Conservation (phyloP, 1,140 invertebrate species). For the Laodelphax striatellus region DNA sequence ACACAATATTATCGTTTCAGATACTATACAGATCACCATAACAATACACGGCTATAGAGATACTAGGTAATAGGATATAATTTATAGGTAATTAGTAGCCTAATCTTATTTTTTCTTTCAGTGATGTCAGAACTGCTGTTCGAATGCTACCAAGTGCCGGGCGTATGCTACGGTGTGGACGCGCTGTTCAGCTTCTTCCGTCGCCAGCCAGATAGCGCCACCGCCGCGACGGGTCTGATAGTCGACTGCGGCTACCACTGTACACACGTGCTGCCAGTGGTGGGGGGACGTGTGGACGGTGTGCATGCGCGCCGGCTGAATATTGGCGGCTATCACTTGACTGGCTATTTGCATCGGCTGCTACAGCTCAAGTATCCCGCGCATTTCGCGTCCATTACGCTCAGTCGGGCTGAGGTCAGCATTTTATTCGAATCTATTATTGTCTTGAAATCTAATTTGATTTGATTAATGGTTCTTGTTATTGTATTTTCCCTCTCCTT, state of each 20-base stretch:
- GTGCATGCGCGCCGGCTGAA: slow-evolving; percentile 68
- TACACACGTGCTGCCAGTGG: slow-evolving; percentile 72
- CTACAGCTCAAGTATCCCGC: slow-evolving; percentile 89
- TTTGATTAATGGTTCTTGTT: too few species aligned
- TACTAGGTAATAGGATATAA: too few species aligned
- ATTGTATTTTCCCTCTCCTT: too few species aligned
- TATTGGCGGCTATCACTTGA: slow-evolving; percentile 75
- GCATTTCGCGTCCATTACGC: slow-evolving; percentile 75
- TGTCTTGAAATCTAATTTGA: too few species aligned
- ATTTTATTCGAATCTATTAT: neutral
- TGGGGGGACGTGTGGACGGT: slow-evolving; percentile 54
- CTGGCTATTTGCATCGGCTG: slow-evolving; percentile 75
- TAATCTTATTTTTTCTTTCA: too few species aligned
- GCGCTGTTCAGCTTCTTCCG: slow-evolving; percentile 59
- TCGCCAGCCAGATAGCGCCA: slow-evolving; percentile 49
- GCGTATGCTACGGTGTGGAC: slow-evolving; percentile 78
- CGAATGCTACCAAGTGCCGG: slow-evolving; percentile 83
- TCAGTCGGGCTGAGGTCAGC: slow-evolving; percentile 69
- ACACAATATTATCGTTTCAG: too few species aligned
- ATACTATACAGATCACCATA: too few species aligned
- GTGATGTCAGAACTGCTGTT: slow-evolving; percentile 92
- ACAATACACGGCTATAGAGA: too few species aligned
- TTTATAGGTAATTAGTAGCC: too few species aligned
- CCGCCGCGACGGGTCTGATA: slow-evolving; percentile 55
- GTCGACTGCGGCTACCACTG: slow-evolving; percentile 78